These are phyloP conservation scores for Palaemon carinicauda DNA, from an alignment of 1,140 invertebrate genomes.

Conservation along the genomic window DNA sequence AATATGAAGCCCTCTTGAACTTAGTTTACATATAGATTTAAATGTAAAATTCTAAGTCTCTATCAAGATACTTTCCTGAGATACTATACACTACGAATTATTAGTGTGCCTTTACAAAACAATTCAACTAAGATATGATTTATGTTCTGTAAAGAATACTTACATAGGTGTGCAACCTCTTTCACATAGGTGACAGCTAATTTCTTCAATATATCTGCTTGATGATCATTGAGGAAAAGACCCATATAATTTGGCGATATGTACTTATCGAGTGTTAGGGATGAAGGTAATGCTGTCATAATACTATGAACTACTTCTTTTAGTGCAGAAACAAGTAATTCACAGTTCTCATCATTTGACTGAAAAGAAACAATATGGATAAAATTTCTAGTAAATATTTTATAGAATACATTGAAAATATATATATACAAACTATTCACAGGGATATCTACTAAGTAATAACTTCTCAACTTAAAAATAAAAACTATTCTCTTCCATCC, in stretches of 20 bases:
- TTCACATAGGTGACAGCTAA: constrained; percentile 80
- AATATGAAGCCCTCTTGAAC: too few species aligned
- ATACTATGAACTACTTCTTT: constrained; percentile 43
- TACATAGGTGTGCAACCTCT: constrained; percentile 77
- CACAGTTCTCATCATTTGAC: constrained; percentile 48
- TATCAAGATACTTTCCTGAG: too few species aligned
- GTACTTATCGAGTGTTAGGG: constrained; percentile 74
- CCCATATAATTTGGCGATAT: constrained; percentile 88
- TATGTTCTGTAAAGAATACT: constrained; percentile 63
- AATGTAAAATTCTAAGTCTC: too few species aligned
- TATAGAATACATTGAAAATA: too few species aligned
- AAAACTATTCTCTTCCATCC: too few species aligned
- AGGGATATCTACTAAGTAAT: too few species aligned
- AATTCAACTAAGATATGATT: background rate
- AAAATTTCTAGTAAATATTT: too few species aligned
- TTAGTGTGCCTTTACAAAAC: background rate
- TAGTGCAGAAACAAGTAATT: constrained; percentile 26
- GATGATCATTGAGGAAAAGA: constrained; percentile 80
- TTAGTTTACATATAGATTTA: too few species aligned
- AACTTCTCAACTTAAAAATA: too few species aligned
- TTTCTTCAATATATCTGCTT: constrained; percentile 78
- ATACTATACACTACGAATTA: too few species aligned
- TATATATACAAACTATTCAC: too few species aligned
- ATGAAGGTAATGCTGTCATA: constrained; percentile 42
- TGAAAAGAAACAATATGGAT: too few species aligned